Base-by-base conservation (phyloP, 2,888 invertebrate species). In the Aporophyla nigra region DNA sequence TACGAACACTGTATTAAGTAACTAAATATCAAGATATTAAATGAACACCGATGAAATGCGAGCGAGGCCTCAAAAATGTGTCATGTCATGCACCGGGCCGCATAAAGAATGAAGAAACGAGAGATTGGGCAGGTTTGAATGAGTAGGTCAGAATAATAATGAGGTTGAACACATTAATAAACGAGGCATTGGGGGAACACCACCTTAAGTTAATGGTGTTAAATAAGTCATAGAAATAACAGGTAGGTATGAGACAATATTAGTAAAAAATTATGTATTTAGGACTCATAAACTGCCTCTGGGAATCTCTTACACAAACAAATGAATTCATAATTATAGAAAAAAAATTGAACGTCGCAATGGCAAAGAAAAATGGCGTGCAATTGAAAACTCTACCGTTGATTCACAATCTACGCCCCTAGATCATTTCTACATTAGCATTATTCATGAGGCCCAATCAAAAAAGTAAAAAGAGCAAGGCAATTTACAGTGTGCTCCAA, bases 371-470 rank as follows among this genome's bases (percentile, higher is more conserved):
- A 68, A 76, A 76, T 54, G 54, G 68, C 62, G 75, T 76, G 63
- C 27, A 69, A 49, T 63, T 82, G 59, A 66, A 65, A 70, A 70
- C 33, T 66, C 56, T n/a, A 46, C 53, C 27, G 58, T 76, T 69
- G 63, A 76, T 66, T 76, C 14, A 80, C 77, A 83, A 83, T 76
- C 77, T 80, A 63, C 70, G 53, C 56, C 61, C 54, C 67, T 62
- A 71, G 78, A 76, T 77, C 78, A 65, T 83, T 83, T 71, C 61
- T 40, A 53, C n/a, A 69, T 80, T 74, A 66, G 78, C 77, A 78
- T 78, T 78, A 78, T 78, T 78, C 82, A 78, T 78, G 76, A 82
- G 66, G 43, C 7, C 63, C 68, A 79, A 79, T 82, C 83, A 76
- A 46, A 81, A 63, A 65, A 76, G 56, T 59, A 66, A 76, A 74